Evolutionary conservation across 2,888 invertebrate genomes (phyloP), one percentile per base, ranked within the genome.

Genomic region (Fragum fragum): DNA sequence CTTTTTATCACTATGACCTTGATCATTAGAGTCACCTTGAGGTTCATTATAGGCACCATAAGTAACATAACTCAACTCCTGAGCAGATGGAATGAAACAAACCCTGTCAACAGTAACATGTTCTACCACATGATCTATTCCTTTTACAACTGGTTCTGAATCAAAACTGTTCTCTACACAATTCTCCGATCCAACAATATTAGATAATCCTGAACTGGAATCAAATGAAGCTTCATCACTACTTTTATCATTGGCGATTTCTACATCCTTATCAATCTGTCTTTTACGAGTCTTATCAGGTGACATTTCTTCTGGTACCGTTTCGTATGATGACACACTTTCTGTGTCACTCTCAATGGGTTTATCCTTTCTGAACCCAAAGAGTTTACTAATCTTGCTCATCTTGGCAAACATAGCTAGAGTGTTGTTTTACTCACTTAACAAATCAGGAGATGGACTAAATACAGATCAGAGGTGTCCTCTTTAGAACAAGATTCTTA

Each of bases 271-370:
- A 2, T 42, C 66, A 39, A 18, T 42, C 9, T 42, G 42, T 39
- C 11, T 66, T 18, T 18, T 18, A 23, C 42, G 29, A 42, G 32
- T 36, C 7, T 42, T 66, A 18, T 66, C 66, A 39, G 23, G 5
- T 42, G 23, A 36, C 18, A 66, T 36, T 66, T 66, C 66, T 23
- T 66, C 66, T 9, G 66, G 66, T 1, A 66, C 42, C 9, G 66
- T 66, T 32, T 66, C 66, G 36, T 66, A 66, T 18, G 66, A 66
- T 16, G 66, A 66, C 42, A 9, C 32, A 66, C 66, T 66, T 26
- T 66, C 66, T 18, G 66, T 42, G 42, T 66, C 66, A n/a, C 32
- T 28, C 29, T 63, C 63, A 14, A 16, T 14, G 16, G 47, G 47
- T 32, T 32, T 66, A 32, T 66, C 66, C 26, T 66, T 66, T 42